These are phyloP conservation scores for Lepus americanus DNA, from an alignment of 2,113 vertebrate species.

Conservation along the genomic window DNA sequence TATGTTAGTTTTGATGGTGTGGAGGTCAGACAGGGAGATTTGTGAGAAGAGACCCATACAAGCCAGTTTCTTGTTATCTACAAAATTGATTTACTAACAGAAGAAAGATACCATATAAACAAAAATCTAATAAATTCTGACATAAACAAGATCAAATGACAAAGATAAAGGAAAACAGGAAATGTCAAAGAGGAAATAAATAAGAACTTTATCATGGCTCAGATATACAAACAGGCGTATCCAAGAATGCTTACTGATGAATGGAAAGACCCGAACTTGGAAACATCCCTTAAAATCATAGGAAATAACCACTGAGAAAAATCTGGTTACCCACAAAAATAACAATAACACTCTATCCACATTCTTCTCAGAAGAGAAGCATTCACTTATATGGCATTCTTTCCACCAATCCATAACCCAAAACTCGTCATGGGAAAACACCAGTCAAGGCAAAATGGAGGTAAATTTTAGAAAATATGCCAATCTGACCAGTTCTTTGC, in stretches of 20 bases:
- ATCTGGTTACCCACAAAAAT: not conserved
- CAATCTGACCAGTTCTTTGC: not conserved
- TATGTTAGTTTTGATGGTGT: constrained; percentile 30
- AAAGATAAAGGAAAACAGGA: not conserved
- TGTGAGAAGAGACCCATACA: not conserved
- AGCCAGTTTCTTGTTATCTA: not conserved
- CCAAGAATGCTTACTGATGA: not conserved
- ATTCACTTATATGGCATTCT: not conserved
- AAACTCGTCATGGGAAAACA: not conserved
- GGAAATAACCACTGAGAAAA: not conserved
- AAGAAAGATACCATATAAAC: not conserved
- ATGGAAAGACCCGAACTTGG: not conserved
- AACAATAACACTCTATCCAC: not conserved
- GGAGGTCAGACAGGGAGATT: constrained; percentile 7
- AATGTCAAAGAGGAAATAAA: constrained; percentile 37
- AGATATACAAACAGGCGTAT: not conserved
- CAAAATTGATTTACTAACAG: constrained; percentile 24
- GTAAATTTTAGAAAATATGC: not conserved
- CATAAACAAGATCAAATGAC: not conserved
- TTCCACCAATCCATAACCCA: not conserved
- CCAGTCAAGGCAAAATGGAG: not conserved
- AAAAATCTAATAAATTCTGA: constrained; percentile 6
- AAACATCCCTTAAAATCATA: not conserved
- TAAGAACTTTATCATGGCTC: constrained; percentile 2
- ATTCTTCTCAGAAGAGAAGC: not conserved